phyloP scores from a whole-genome alignment of 2,888 invertebrate species.

The Scaeva pyrastri region DNA sequence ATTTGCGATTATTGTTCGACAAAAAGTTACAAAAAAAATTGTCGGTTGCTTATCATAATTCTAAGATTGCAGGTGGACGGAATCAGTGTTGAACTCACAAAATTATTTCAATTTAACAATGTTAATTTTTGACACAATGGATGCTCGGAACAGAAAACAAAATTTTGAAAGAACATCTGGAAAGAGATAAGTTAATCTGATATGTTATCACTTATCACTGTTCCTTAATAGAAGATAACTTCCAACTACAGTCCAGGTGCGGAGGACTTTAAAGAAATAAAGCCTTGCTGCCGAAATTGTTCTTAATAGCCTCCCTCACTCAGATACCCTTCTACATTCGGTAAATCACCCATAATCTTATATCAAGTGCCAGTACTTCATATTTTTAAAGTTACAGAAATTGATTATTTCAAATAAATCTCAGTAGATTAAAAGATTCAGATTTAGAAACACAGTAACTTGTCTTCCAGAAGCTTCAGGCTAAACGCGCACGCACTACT shows the following conservation, averaged over 20 bases:
- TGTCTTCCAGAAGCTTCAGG: conserved; percentile 49
- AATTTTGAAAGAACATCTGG: background rate
- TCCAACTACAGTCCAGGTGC: background rate
- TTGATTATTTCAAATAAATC: conserved; percentile 63
- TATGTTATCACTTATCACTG: too few species aligned
- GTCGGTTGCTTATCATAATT: background rate
- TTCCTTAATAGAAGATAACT: background rate
- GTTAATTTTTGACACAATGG: background rate
- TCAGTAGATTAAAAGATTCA: conserved; percentile 15
- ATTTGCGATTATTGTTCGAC: conserved; percentile 20
- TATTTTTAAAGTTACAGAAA: background rate
- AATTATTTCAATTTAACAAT: background rate
- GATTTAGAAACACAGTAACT: conserved; percentile 37
- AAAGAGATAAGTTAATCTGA: background rate
- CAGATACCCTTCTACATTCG: background rate
- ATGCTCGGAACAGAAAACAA: too few species aligned
- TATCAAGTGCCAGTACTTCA: background rate
- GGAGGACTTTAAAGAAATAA: background rate
- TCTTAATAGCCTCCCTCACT: too few species aligned
- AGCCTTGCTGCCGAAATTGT: too few species aligned
- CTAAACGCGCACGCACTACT: background rate
- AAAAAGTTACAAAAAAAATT: background rate
- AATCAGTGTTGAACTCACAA: background rate
- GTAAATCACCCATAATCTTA: background rate
- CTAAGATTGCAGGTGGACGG: conserved; percentile 11